phyloP scores from a whole-genome alignment of 1,140 invertebrate species.

The Dufourea novaeangliae region DNA sequence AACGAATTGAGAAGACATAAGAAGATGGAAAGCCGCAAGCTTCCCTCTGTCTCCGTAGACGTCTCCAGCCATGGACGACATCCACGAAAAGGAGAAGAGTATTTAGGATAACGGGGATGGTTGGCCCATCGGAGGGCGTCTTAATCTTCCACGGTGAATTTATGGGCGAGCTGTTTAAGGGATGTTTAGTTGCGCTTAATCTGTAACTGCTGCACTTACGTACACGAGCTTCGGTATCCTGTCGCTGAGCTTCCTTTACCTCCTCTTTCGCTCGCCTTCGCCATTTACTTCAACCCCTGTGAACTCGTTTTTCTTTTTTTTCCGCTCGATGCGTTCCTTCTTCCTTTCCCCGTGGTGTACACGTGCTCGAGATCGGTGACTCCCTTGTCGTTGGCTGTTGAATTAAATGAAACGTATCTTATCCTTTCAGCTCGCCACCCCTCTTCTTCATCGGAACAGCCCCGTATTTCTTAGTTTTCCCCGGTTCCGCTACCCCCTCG shows the following conservation, averaged over 20 bases:
- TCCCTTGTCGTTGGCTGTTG: background rate
- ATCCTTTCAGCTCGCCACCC: background rate
- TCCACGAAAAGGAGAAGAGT: constrained; percentile 33
- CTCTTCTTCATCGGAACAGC: background rate
- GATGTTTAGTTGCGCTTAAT: constrained; percentile 73
- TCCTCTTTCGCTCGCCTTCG: background rate
- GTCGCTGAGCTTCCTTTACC: background rate
- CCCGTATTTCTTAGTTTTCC: background rate
- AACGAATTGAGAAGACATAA: constrained; percentile 6
- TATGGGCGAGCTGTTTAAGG: constrained; percentile 70
- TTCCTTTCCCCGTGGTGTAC: no score
- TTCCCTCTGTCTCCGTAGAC: constrained; percentile 36
- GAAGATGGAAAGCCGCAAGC: constrained; percentile 35
- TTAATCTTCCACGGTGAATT: constrained; percentile 71
- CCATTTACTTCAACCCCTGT: background rate
- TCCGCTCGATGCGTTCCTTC: no score
- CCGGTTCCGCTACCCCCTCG: background rate
- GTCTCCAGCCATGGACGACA: constrained; percentile 23
- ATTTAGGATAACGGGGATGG: background rate
- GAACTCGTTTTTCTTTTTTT: background rate
- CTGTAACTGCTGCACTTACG: constrained; percentile 67
- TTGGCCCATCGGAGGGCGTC: constrained; percentile 55
- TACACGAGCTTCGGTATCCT: constrained; percentile 9
- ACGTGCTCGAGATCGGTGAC: background rate
- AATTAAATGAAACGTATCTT: constrained; percentile 38